phyloP scores from a whole-genome alignment of 2,888 invertebrate genomes.

The Acleris sparsana region DNA sequence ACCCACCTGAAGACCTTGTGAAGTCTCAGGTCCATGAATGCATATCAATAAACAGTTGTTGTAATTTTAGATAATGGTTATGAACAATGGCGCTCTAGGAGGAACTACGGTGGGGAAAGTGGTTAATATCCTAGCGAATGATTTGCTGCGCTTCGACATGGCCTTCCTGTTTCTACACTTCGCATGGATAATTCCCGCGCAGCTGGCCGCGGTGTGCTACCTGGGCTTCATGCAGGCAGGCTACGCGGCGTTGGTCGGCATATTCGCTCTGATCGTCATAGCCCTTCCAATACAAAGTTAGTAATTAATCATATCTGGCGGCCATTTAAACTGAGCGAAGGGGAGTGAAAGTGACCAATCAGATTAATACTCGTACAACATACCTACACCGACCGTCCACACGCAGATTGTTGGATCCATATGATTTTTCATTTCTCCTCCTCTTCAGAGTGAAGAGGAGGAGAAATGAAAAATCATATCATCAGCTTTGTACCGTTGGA shows the following conservation, averaged over 20 bases:
- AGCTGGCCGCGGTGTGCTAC: constrained; percentile 85
- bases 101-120: constrained; percentile 94
- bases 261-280: constrained; percentile 85
- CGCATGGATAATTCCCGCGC: constrained; percentile 90
- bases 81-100: constrained; percentile 85
- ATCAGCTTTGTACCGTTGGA: no score
- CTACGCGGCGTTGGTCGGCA: constrained; percentile 86
- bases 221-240: constrained; percentile 88
- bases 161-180: constrained; percentile 89
- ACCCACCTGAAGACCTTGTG: no score
- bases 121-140: constrained; percentile 94
- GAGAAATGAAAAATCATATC: no score
- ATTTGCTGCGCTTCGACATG: constrained; percentile 92
- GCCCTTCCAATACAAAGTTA: constrained; percentile 90
- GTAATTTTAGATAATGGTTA: constrained; percentile 69
- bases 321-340: no score
- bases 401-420: background rate
- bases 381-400: no score
- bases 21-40: no score
- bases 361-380: no score
- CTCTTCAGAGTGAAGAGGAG: no score
- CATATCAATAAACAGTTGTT: background rate
- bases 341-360: no score
- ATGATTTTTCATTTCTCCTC: background rate
- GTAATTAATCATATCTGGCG: background rate